A percentile compares a stretch with the other conserved stretches of the same genome.
phyloP scores from a whole-genome alignment of 2,113 vertebrate species.

The Propithecus coquereli region DNA sequence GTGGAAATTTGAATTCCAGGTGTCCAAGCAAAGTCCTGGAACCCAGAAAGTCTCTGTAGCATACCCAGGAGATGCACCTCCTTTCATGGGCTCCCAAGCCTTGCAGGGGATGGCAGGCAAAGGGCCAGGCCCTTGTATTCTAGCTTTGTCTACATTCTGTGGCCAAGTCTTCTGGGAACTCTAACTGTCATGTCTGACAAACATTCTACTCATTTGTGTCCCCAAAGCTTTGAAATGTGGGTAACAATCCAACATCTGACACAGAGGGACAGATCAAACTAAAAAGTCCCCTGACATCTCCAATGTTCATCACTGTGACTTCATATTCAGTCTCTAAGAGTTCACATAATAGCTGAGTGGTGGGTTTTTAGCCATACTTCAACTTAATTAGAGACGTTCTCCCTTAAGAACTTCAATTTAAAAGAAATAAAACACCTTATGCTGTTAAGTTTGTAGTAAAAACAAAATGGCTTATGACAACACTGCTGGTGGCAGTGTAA shows the following conservation, averaged over 20 bases:
- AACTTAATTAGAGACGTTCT: not conserved
- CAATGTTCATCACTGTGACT: constrained; percentile 29
- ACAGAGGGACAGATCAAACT: constrained; percentile 39
- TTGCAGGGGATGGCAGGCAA: constrained; percentile 46
- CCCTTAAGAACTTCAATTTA: constrained; percentile 22
- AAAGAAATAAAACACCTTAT: not conserved
- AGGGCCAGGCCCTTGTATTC: constrained; percentile 60
- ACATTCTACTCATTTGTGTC: constrained; percentile 45
- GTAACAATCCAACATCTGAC: constrained; percentile 56
- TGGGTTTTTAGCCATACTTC: not conserved
- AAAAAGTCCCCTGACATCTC: constrained; percentile 9
- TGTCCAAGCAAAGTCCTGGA: constrained; percentile 72
- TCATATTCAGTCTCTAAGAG: not conserved
- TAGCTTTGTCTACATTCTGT: constrained; percentile 34
- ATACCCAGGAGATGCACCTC: constrained; percentile 44
- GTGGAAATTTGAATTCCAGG: constrained; percentile 68
- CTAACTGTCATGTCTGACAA: constrained; percentile 54
- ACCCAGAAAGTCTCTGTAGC: constrained; percentile 14
- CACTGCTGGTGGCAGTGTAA: constrained; percentile 22
- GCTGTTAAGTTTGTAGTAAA: not conserved
- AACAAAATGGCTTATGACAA: constrained; percentile 10
- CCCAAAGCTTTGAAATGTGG: constrained; percentile 25
- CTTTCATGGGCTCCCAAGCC: constrained; percentile 53
- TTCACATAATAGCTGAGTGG: not conserved
- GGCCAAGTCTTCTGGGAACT: constrained; percentile 48